Percentiles rank a stretch among this genome's conserved stretches.
Evolutionary conservation across 1,140 invertebrate species (phyloP).

Genomic region (Gonatopus flavifemur): DNA sequence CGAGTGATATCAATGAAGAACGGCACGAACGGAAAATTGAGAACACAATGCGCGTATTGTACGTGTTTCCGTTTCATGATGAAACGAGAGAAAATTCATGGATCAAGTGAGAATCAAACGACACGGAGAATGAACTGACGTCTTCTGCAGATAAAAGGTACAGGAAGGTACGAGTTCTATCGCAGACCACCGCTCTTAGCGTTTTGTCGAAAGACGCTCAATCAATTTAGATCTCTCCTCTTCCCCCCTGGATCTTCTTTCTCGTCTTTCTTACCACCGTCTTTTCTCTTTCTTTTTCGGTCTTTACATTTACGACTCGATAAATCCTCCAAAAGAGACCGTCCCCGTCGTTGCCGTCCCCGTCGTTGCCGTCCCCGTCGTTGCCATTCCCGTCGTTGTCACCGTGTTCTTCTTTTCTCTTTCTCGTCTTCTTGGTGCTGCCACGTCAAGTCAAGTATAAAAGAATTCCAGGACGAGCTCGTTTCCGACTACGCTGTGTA

Average conservation of each 20-base stretch:
- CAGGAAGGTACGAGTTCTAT: not conserved
- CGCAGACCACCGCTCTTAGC: not conserved
- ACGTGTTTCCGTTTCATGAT: not conserved
- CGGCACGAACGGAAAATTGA: no score
- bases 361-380: no score
- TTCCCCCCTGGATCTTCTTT: not conserved
- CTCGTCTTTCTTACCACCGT: not conserved
- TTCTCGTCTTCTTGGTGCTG: no score
- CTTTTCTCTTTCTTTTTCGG: no score
- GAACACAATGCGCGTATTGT: no score
- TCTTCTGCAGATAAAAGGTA: no score
- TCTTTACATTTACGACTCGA: conserved; percentile 3
- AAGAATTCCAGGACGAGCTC: not conserved
- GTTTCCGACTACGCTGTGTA: conserved; percentile 13
- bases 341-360: not conserved
- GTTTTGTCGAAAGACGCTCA: conserved; percentile 2
- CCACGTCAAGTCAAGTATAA: conserved; percentile 6
- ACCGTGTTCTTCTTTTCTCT: no score
- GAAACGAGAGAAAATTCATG: not conserved
- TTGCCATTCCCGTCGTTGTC: no score
- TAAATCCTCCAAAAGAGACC: conserved; percentile 11
- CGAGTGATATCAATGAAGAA: no score
- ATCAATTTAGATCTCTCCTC: conserved; percentile 12
- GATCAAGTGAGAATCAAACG: no score
- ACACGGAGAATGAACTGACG: no score